Percentiles rank a stretch among this genome's conserved stretches.
Conservation (phyloP, 2,888 invertebrate genomes). For the Mylabris sibirica region DNA sequence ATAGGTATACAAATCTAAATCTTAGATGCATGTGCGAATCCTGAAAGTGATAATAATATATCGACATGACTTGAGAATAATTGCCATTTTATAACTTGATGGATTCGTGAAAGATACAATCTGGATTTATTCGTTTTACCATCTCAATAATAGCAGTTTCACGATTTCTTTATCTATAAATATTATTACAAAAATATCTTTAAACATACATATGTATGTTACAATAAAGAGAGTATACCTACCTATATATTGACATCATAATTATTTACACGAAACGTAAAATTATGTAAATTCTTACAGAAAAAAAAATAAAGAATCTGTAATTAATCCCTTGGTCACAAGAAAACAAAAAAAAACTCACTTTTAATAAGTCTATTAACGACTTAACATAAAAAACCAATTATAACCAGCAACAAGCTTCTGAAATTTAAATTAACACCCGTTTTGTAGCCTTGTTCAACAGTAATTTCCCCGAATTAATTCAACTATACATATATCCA, state of each 20-base stretch:
- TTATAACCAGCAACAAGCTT: background rate
- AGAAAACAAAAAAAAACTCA: background rate
- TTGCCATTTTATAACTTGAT: slow-evolving; percentile 4
- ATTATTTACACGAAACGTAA: background rate
- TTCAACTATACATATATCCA: too few relatives aligned
- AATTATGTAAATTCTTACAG: background rate
- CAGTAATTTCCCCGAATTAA: background rate
- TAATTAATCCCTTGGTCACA: background rate
- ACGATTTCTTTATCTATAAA: background rate
- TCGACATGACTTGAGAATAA: background rate
- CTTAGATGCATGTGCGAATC: background rate
- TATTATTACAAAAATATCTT: too few relatives aligned
- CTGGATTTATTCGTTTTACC: background rate
- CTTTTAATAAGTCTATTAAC: background rate
- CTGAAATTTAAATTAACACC: background rate
- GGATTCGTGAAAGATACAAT: background rate
- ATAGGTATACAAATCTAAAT: background rate
- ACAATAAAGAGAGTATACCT: too few relatives aligned
- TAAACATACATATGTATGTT: too few relatives aligned
- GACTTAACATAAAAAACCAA: slow-evolving; percentile 2
- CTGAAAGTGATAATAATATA: slow-evolving; percentile 2
- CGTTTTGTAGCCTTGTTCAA: background rate
- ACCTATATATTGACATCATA: background rate
- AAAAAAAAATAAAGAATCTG: background rate
- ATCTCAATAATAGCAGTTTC: background rate